phyloP scores from a whole-genome alignment of 53 echinoderm and acorn worm genomes.

The Astropecten irregularis region DNA sequence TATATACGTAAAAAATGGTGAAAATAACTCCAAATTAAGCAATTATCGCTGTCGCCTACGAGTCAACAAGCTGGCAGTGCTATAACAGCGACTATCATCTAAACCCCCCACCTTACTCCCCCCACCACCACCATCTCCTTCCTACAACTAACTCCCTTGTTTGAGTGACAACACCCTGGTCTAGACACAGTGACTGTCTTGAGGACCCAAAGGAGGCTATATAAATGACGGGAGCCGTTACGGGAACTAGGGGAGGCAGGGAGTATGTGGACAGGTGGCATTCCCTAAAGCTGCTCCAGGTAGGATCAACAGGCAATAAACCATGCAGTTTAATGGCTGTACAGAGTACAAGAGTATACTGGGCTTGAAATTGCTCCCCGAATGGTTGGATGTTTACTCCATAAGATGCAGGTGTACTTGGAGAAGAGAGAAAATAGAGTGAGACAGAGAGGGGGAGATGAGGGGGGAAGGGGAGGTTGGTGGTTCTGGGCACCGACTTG shows the following conservation, averaged over 20 bases:
- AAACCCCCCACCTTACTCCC: no score
- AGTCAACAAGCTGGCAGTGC: not conserved
- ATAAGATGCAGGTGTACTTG: slow-evolving; percentile 1
- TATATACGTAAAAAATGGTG: no score
- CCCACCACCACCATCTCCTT: no score
- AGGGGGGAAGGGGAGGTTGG: no score
- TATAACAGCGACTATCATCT: no score
- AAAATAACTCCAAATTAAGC: slow-evolving; percentile 26
- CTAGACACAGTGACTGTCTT: not conserved
- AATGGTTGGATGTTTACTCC: slow-evolving; percentile 20
- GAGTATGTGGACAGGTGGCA: slow-evolving; percentile 20
- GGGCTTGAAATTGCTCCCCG: slow-evolving; percentile 23
- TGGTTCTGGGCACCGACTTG: no score
- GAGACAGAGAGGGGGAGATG: no score
- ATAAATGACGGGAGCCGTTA: not conserved
- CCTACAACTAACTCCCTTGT: not conserved
- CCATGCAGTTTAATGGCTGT: not conserved
- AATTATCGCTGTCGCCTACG: slow-evolving; percentile 12
- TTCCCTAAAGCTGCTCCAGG: slow-evolving; percentile 1
- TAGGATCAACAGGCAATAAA: slow-evolving; percentile 5
- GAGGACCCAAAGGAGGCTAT: not conserved
- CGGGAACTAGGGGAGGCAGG: not conserved
- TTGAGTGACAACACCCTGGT: slow-evolving; percentile 6
- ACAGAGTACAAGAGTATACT: no score
- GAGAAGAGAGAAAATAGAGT: no score